Base-by-base conservation (phyloP, 2,888 invertebrate species). In the Sceliomorpha sp. region DNA sequence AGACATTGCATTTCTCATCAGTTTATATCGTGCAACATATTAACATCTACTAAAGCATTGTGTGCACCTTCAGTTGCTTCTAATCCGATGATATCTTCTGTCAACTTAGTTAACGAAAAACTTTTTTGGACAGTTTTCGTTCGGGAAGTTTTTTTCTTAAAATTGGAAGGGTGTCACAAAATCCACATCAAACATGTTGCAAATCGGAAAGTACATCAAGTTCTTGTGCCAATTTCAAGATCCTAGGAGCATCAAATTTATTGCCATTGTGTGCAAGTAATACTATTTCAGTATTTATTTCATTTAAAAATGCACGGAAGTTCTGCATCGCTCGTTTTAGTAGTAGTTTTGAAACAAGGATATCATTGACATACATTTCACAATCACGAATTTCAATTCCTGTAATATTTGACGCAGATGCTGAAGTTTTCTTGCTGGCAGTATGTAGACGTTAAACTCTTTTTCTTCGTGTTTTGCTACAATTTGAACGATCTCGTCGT, bases 401-500 rank as follows among this genome's bases (percentile, higher is more conserved):
- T 34, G 34, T 34, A 34, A 34, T 13, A 1, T 13, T 34, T 34
- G 34, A 34, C 12, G 7, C 13, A 5, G 14, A 34, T 6, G 12
- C 8, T 34, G 34, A 7, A 34, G 14, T 34, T 9, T 34, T 13
- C 34, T 12, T 2, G 13, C 14, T 34, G 34, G 34, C 5, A 34
- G 14, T 2, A 34, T 13, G 14, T 34, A 34, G 5, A 8, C 7
- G 7, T 13, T 34, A 8, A 34, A 34, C 14, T 3, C 12, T 2
- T 13, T 13, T 5, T 34, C 4, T 12, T 34, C 14, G 12, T 13
- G 34, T 34, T 34, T 34, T 1, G 34, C 34, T 2, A 14, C 34
- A 13, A 37, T 37, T 37, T 37, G n/a, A n/a, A 37, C 6, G 2
- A 37, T 37, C 17, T 68, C 67, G 26, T 56, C 40, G 1, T 48